Base-by-base conservation (phyloP, 1,140 invertebrate genomes). In the Hylaeus anthracinus region DNA sequence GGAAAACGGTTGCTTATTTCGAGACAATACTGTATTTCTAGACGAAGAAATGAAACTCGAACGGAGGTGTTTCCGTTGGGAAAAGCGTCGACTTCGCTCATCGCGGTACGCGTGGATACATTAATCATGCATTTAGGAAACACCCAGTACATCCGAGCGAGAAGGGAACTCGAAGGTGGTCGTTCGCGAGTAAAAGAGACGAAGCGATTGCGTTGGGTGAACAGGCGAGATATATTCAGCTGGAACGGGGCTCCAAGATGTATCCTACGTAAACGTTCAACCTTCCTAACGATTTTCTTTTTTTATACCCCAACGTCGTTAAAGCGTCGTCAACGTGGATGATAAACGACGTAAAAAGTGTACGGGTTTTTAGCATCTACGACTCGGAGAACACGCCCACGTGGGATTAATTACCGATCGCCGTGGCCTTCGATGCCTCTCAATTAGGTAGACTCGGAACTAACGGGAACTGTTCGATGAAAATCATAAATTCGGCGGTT, bases 391-490 rank as follows among this genome's bases (percentile, higher is more conserved):
- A 15, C 65, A 53, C 41, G 65, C 53, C 37, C 74, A 78, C 67
- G 60, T 65, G 74, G 41, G 26, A 78, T 82, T 82, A 78, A 78
- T 82, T 82, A 78, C 78, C n/a, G 74, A 51, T 64, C 45, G 41
- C 3, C 14, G 26, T 15, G 60, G 65, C 81, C 70, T 26, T 82
- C 63, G 69, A 67, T 69, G 53, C 56, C 15, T 55, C 81, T 56
- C 37, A 82, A 82, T 82, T 79, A 69, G 55, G 63, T 43, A 41
- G 61, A 78, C 41, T 56, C 26, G 80, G 5, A 60, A 71, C 51
- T 1, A 51, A 43, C 12, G 6, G n/a, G 3, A 8, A n/a, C 26
- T 26, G 26, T 15, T 37, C 48, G 9, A n/a, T 15, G 64, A 43
- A 45, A 70, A 45, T 81, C 10, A 63, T 69, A n/a, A 55, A 74